Base-by-base conservation (phyloP, 1,140 invertebrate species). In the Apolygus lucorum region DNA sequence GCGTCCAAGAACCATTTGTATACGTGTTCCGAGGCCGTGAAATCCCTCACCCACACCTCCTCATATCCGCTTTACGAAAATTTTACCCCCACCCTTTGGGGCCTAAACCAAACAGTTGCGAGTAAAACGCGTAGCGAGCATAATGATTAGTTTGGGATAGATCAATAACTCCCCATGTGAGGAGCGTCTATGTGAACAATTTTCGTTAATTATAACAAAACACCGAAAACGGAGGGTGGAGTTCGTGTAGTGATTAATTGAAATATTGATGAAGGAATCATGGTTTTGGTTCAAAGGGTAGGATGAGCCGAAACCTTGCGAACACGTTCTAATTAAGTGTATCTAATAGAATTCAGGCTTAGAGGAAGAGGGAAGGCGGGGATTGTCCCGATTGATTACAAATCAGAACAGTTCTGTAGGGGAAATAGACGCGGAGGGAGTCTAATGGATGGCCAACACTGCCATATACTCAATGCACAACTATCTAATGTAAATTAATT, bases 401-500 rank as follows among this genome's bases (percentile, higher is more conserved):
- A 70, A 70, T 70, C 68, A 70, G 68, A 67, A 42, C 27, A 27
- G 14, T 34, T 34, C 65, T 49, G 24, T 54, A 8, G 34, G 22
- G 62, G 22, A 24, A 24, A 54, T 2, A 17, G 34, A 8, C 8
- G 54, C 4, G 54, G 22, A 17, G 22, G 54, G 54, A 21, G 8
- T 59, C 68, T 70, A 70, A 70, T 70, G 68, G 63, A 42, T n/a
- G 25, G 28, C 25, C 64, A 64, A 67, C 69, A 66, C 64, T 66
- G 29, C 26, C 28, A 28, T 59, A 59, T 59, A 59, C 54, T 59
- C 54, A 29, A 66, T 66, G 64, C 28, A 70, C 69, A 70, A 70
- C 69, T 70, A 70, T 70, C 69, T 70, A 70, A 70, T 70, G 69
- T 63, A 70, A 70, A 70, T 70, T 70, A 70, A 70, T 67, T 66